Base-by-base conservation (phyloP, 30 jellyfish, hydroid and myxozoan genomes). In the Rhopilema esculentum region DNA sequence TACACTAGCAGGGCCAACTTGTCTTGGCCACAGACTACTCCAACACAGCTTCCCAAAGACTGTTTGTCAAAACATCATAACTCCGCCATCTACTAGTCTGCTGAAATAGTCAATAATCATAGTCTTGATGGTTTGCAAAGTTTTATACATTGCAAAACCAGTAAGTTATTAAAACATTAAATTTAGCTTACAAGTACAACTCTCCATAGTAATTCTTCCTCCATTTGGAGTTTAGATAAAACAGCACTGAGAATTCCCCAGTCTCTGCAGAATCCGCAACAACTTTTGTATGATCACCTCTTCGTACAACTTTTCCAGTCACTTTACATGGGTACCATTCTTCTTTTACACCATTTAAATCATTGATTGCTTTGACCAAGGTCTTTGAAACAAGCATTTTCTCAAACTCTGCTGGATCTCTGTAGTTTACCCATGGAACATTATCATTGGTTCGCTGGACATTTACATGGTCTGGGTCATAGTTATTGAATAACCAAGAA, bases 261-360 rank as follows among this genome's bases (percentile, higher is more conserved):
- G 88, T 82, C 4, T 76, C 91, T 17, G 69, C 21, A 29, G 97
- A 71, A 72, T 93, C 98, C 0, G 93, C 88, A 61, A 92, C 93
- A 4, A 93, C 98, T 26, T 79, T 83, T 20, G 98, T 93, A 51
- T 88, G 93, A 69, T 93, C 98, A 2, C 98, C 97, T 72, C 98
- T 28, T 70, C 98, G 62, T 33, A 93, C 69, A 21, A 93, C 86
- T 57, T 93, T 93, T 29, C 97, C 98, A 30, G 89, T 73, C 0
- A 93, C 98, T 71, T 92, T 88, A 48, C 83, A 83, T 0, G 97
- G 97, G 31, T 51, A 89, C 91, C 89, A 80, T 40, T 88, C 88
- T n/a, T 79, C 89, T 25, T 71, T 79, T 52, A 33, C 67, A 1
- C 97, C 97, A 63, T 87, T 72, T 15, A 80, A 50, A 63, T 89